A percentile compares a stretch with the other conserved stretches of the same genome.
These are phyloP conservation scores for Alca torda DNA, from an alignment of 2,797 vertebrate genomes.

Conservation along the genomic window DNA sequence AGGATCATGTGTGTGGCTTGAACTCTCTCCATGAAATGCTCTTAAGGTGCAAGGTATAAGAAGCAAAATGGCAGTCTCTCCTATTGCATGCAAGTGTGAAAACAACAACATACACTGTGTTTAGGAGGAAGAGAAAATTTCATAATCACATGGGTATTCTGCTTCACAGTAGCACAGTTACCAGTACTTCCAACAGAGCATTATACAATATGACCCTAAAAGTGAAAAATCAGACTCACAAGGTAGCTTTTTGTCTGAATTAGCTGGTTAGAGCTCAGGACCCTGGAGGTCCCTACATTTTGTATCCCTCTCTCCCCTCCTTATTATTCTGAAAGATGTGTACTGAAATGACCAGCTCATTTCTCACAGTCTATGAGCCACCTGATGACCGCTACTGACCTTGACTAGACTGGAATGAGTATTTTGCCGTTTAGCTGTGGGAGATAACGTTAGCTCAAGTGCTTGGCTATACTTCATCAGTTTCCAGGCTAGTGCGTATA, in stretches of 20 bases:
- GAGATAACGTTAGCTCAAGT: neutral
- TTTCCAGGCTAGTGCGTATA: neutral
- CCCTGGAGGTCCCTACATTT: neutral
- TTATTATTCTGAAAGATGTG: neutral
- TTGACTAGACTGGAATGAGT: neutral
- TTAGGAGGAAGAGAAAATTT: neutral
- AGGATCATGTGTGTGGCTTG: neutral
- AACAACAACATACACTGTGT: neutral
- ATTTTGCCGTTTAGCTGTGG: neutral
- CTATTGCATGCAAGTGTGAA: neutral
- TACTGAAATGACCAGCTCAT: neutral
- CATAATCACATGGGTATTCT: neutral
- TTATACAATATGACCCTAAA: neutral
- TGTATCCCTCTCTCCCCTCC: neutral
- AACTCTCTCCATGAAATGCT: neutral
- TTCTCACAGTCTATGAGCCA: neutral
- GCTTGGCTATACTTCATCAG: neutral
- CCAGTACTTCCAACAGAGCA: neutral
- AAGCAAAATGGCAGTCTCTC: neutral
- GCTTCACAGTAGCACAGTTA: neutral
- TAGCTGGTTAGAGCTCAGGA: neutral
- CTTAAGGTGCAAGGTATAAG: neutral
- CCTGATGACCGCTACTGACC: neutral
- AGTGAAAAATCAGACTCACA: neutral
- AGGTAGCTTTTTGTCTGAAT: neutral